These are phyloP conservation scores for Drosophila buzzatii DNA, from an alignment of 2,888 invertebrate genomes.

Conservation along the genomic window DNA sequence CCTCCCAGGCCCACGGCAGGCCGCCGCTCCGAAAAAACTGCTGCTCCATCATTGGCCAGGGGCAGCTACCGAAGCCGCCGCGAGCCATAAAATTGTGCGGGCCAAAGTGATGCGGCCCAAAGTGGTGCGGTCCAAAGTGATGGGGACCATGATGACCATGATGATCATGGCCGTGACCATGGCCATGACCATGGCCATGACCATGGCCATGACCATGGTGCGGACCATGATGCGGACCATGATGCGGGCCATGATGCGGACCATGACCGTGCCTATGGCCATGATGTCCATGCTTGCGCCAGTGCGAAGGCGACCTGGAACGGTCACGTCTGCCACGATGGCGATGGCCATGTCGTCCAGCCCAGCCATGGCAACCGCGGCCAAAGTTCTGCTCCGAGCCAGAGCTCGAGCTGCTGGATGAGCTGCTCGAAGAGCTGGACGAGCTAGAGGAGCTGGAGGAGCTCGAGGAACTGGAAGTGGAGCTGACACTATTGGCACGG, in stretches of 20 bases:
- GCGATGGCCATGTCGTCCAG: slow-evolving; percentile 31
- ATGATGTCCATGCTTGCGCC: slow-evolving; percentile 38
- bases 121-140: not conserved
- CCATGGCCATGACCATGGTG: not conserved
- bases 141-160: not conserved
- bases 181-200: slow-evolving; percentile 9
- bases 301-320: slow-evolving; percentile 32
- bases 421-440: slow-evolving; percentile 50
- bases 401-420: slow-evolving; percentile 49
- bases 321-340: slow-evolving; percentile 28
- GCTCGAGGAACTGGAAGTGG: slow-evolving; percentile 50
- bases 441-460: slow-evolving; percentile 46
- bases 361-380: slow-evolving; percentile 27
- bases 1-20: slow-evolving; percentile 61
- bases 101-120: not conserved
- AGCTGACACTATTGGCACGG: slow-evolving; percentile 59
- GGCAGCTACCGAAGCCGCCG: slow-evolving; percentile 11
- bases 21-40: slow-evolving; percentile 70
- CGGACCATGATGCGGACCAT: slow-evolving; percentile 9
- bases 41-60: slow-evolving; percentile 27
- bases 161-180: not conserved
- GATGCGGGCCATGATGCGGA: not conserved
- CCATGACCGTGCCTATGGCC: slow-evolving; percentile 8
- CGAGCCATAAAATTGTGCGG: slow-evolving; percentile 5
- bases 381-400: slow-evolving; percentile 24